Base-by-base conservation (phyloP, 2,797 vertebrate species). In the Peromyscus aztecus region DNA sequence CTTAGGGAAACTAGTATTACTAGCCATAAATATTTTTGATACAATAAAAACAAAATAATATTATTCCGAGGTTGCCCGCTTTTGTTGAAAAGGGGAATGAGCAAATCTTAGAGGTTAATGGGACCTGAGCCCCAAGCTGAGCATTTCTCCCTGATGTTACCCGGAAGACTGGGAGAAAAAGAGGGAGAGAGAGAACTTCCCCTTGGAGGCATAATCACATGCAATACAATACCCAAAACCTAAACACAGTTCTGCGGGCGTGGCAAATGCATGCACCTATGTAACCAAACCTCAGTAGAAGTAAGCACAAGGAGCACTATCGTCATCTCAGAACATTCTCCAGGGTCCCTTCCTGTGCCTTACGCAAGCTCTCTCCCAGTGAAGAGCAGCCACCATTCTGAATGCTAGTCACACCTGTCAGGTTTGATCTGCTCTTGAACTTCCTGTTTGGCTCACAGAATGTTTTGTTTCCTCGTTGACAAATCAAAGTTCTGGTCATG, bases 401-500 rank as follows among this genome's bases (percentile, higher is more conserved):
- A 94, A 85, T 88, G 85, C 76, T 88, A 52, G 71, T 31, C 40
- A n/a, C 75, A 65, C 1, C 77, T 12, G 2, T 24, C 29, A 49
- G 24, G 14, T 49, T 49, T 57, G n/a, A 49, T 52, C 43, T 67
- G 4, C 65, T 94, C 75, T 88, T 75, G 7, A 86, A 75, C n/a
- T 78, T 89, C 9, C 59, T 37, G 37, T 73, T 84, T 90, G 90
- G 19, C n/a, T 89, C 12, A 61, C 2, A 10, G 52, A 49, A 11
- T 84, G 49, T 0, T 65, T 76, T 83, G 46, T 55, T 9, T 8
- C 29, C 59, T 65, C 46, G 82, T 82, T 87, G 17, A 37, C 82
- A 95, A 90, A 77, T 89, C 90, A 71, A 93, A 77, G 17, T 89
- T 87, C 78, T 27, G 46, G 63, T 77, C n/a, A 40, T 84, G 57